phyloP scores from a whole-genome alignment of 2,888 invertebrate species.

The Agrochola circellaris region DNA sequence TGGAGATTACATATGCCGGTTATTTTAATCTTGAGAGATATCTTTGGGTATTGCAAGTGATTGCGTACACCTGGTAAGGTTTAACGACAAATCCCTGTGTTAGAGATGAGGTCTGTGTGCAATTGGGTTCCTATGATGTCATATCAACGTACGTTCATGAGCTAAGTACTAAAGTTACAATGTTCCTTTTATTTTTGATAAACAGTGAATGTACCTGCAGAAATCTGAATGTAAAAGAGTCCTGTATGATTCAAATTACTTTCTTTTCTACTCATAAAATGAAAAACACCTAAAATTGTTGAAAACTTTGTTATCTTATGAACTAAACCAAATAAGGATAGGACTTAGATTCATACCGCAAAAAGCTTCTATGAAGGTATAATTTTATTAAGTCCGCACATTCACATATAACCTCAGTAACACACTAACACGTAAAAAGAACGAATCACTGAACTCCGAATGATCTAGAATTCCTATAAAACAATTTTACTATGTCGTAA shows the following conservation, averaged over 20 bases:
- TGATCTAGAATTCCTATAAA: constrained; percentile 50
- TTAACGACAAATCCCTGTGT: background rate
- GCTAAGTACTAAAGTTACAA: background rate
- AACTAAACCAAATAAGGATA: background rate
- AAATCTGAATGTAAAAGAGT: background rate
- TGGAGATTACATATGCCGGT: background rate
- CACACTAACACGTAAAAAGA: constrained; percentile 49
- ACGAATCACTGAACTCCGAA: constrained; percentile 51
- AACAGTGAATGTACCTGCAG: background rate
- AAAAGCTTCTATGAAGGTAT: background rate
- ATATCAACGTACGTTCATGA: background rate
- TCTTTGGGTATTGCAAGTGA: background rate
- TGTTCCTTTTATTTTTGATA: background rate
- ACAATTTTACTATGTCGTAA: constrained; percentile 30
- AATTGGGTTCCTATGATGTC: constrained; percentile 19
- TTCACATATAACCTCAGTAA: constrained; percentile 39
- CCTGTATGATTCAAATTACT: background rate
- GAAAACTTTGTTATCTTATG: background rate
- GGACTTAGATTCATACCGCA: background rate
- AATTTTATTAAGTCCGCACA: background rate
- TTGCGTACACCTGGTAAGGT: background rate
- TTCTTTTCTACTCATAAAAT: background rate
- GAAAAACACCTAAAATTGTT: background rate
- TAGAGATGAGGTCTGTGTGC: background rate
- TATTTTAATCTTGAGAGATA: constrained; percentile 12